Percentiles rank a stretch among this genome's conserved stretches.
Conservation (phyloP, 2,888 invertebrate species). For the Agrochola lychnidis region DNA sequence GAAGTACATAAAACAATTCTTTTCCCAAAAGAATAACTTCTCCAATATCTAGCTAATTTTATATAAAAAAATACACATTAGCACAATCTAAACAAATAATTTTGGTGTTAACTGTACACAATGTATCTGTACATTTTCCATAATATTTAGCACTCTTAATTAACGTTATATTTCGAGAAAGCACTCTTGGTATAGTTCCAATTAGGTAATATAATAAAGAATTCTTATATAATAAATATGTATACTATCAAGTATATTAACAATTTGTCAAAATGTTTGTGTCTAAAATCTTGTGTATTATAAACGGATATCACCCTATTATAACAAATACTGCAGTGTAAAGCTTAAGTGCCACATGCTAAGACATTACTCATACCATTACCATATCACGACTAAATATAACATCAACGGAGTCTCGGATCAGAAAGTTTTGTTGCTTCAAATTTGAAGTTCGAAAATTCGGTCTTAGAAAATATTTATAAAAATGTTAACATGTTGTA, state of each 20-base stretch:
- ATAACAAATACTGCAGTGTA: constrained; percentile 52
- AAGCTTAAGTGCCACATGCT: constrained; percentile 62
- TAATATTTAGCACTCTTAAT: constrained; percentile 77
- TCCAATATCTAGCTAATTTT: constrained; percentile 74
- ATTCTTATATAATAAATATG: constrained; percentile 55
- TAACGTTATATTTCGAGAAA: constrained; percentile 82
- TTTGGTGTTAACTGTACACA: constrained; percentile 78
- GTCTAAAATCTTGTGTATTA: constrained; percentile 57
- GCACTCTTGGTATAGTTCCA: constrained; percentile 83
- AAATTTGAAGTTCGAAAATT: constrained; percentile 47
- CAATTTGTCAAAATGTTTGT: constrained; percentile 70
- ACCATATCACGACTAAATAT: constrained; percentile 45
- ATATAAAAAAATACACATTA: constrained; percentile 75
- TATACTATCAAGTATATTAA: constrained; percentile 67
- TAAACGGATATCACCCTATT: constrained; percentile 48
- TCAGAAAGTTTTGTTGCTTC: constrained; percentile 43
- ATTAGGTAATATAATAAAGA: constrained; percentile 69
- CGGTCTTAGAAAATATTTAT: constrained; percentile 57
- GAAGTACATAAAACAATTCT: constrained; percentile 86
- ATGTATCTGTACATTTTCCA: constrained; percentile 69
- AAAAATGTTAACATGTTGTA: constrained; percentile 62
- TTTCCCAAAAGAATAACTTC: constrained; percentile 89
- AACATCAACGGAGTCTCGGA: constrained; percentile 35
- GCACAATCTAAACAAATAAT: constrained; percentile 78
- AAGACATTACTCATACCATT: constrained; percentile 40